Evolutionary conservation across 2,113 vertebrate species (phyloP).

Genomic region (Accipiter cooperii): DNA sequence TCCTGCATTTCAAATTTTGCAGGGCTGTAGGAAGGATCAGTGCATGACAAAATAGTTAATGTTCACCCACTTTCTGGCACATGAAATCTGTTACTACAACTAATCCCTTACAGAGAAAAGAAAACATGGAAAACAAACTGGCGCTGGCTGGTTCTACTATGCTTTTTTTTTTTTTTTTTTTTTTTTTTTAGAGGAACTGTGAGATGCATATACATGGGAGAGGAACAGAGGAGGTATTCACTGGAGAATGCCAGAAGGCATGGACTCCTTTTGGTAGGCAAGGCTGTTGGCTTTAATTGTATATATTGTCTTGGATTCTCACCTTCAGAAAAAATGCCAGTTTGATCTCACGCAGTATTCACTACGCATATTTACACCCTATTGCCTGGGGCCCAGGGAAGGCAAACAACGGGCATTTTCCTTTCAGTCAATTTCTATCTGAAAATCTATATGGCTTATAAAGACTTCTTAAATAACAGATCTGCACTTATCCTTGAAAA

Average conservation of each 20-base stretch:
- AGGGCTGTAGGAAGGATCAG: constrained; percentile 39
- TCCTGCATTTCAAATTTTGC: constrained; percentile 54
- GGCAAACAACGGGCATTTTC: background rate
- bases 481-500: background rate
- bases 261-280: background rate
- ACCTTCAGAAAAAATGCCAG: constrained; percentile 10
- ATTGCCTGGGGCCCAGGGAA: background rate
- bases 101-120: constrained; percentile 53
- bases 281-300: constrained; percentile 44
- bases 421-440: background rate
- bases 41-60: constrained; percentile 59
- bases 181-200: background rate
- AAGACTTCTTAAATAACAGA: background rate
- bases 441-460: background rate
- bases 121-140: constrained; percentile 53
- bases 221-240: constrained; percentile 37
- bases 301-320: constrained; percentile 30
- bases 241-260: constrained; percentile 40
- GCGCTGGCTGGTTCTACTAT: background rate
- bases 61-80: constrained; percentile 53
- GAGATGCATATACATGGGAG: constrained; percentile 31
- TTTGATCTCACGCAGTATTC: constrained; percentile 11
- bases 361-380: constrained; percentile 35
- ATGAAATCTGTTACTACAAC: constrained; percentile 57
- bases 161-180: background rate